Conservation (phyloP, 2,888 invertebrate genomes). For the Nysson spinosus region DNA sequence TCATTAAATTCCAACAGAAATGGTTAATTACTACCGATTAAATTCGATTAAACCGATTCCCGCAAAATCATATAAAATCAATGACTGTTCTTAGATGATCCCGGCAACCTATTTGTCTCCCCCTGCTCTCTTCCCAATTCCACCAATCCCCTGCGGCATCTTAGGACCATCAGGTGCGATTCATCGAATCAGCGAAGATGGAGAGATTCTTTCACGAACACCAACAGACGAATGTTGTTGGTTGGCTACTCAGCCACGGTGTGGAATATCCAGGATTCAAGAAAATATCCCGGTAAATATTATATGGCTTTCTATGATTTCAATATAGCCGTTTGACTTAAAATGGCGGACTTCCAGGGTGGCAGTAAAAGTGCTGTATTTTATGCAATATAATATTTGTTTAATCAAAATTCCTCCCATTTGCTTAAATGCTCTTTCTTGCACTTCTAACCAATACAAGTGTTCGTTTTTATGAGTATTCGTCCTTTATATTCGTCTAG, state of each 20-base stretch:
- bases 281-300: constrained; percentile 44
- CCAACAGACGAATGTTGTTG: constrained; percentile 66
- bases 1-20: too few species aligned
- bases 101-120: constrained; percentile 65
- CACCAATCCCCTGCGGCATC: constrained; percentile 55
- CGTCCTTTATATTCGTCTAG: too few species aligned
- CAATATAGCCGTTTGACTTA: not conserved
- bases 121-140: constrained; percentile 64
- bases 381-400: too few species aligned
- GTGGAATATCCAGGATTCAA: constrained; percentile 30
- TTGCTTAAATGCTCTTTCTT: too few species aligned
- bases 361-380: too few species aligned
- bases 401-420: too few species aligned
- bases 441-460: too few species aligned
- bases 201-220: constrained; percentile 58
- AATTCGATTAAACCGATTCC: too few species aligned
- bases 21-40: too few species aligned
- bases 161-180: constrained; percentile 43
- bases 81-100: constrained; percentile 56
- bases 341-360: too few species aligned
- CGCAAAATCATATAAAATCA: not conserved
- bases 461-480: too few species aligned
- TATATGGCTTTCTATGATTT: not conserved
- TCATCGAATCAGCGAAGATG: constrained; percentile 39
- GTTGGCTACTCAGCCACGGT: constrained; percentile 46